Conservation (phyloP, 2,888 invertebrate species). For the Tuta absoluta region DNA sequence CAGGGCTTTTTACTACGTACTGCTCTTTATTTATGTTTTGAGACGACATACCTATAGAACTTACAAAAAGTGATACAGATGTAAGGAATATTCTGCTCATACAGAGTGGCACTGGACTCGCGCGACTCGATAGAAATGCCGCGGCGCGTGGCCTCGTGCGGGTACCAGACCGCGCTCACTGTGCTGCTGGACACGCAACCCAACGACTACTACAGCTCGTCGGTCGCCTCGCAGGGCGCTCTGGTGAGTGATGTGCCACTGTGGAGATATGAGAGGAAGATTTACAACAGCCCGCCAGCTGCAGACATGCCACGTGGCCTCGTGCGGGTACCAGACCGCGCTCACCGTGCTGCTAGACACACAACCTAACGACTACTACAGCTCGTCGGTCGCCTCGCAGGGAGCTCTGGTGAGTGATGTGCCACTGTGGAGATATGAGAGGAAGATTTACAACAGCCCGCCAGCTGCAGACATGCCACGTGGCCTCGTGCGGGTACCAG, state of each 20-base stretch:
- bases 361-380: constrained; percentile 82
- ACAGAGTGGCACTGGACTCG: background rate
- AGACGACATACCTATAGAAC: too few relatives aligned
- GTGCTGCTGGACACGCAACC: constrained; percentile 79
- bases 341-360: constrained; percentile 82
- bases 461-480: background rate
- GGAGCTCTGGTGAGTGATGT: constrained; percentile 60
- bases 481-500: constrained; percentile 40
- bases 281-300: too few relatives aligned
- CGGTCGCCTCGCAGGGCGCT: constrained; percentile 82
- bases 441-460: too few relatives aligned
- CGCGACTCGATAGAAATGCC: constrained; percentile 59
- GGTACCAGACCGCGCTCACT: constrained; percentile 84
- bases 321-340: constrained; percentile 86
- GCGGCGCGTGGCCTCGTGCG: constrained; percentile 84
- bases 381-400: constrained; percentile 80
- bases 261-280: background rate
- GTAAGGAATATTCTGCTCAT: too few relatives aligned
- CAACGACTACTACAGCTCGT: constrained; percentile 83
- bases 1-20: too few relatives aligned
- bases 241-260: constrained; percentile 59
- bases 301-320: constrained; percentile 83
- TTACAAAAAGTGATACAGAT: too few relatives aligned
- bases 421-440: background rate
- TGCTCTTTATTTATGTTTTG: too few relatives aligned